phyloP scores from a whole-genome alignment of 2,113 vertebrate genomes.

The Sturnus vulgaris region DNA sequence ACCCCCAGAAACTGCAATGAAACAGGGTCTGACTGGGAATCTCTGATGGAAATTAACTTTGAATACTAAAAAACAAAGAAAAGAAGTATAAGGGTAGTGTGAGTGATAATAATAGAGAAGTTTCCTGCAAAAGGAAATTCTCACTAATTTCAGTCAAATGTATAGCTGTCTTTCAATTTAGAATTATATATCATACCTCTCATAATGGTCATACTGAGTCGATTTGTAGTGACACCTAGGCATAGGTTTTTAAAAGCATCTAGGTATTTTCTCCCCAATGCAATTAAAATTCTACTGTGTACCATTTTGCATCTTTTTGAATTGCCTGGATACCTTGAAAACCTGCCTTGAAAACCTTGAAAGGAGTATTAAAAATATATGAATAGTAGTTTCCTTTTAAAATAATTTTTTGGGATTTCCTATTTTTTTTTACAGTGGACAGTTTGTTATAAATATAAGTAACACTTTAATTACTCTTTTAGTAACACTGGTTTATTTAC shows the following conservation, averaged over 20 bases:
- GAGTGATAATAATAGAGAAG: background rate
- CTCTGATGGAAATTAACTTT: background rate
- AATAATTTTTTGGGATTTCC: background rate
- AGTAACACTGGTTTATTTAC: background rate
- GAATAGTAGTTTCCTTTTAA: background rate
- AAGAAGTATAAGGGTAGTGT: background rate
- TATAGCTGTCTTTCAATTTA: background rate
- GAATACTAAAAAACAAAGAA: background rate
- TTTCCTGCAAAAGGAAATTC: background rate
- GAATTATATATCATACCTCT: background rate
- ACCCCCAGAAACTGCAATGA: background rate
- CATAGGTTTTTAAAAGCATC: background rate
- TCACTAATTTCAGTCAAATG: background rate
- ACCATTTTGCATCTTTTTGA: background rate
- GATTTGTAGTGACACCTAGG: background rate
- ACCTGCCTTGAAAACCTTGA: background rate
- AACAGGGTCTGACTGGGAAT: background rate
- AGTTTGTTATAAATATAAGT: background rate
- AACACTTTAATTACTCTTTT: background rate
- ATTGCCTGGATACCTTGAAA: background rate
- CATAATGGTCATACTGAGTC: too few relatives aligned
- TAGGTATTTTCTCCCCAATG: accelerated
- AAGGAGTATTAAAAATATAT: background rate
- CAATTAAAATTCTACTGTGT: background rate
- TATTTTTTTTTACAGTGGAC: background rate